Conservation (phyloP, 2,888 invertebrate species). For the Oxystoma pomonae region DNA sequence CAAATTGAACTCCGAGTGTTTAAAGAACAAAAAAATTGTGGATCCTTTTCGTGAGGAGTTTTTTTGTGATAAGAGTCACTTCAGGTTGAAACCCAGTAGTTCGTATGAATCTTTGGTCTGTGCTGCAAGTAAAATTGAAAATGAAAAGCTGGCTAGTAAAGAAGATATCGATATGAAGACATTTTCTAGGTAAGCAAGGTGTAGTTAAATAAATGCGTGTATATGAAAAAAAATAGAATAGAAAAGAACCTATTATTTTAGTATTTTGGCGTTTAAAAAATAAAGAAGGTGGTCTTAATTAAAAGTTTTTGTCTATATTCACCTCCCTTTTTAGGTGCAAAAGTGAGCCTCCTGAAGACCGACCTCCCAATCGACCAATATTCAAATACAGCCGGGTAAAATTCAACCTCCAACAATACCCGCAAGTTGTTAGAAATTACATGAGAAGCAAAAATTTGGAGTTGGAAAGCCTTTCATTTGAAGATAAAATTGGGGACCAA, state of each 20-base stretch:
- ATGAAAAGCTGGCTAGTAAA: not conserved
- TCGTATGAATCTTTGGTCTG: slow-evolving; percentile 32
- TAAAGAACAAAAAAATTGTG: slow-evolving; percentile 5
- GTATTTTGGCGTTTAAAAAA: too few species aligned
- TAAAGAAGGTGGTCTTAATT: too few species aligned
- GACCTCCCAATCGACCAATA: slow-evolving; percentile 28
- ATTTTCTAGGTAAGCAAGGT: not conserved
- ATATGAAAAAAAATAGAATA: too few species aligned
- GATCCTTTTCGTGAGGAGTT: not conserved
- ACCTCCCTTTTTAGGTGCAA: slow-evolving; percentile 36
- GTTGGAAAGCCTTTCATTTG: slow-evolving; percentile 56
- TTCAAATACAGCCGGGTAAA: slow-evolving; percentile 68
- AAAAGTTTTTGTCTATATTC: too few species aligned
- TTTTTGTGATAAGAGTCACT: not conserved
- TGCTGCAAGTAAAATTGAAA: not conserved
- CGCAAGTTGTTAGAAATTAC: slow-evolving; percentile 69
- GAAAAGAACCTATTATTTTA: too few species aligned
- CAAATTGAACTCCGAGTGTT: slow-evolving; percentile 8
- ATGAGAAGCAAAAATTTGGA: slow-evolving; percentile 72
- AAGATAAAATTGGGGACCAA: slow-evolving; percentile 46
- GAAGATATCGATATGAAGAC: not conserved
- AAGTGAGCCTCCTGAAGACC: slow-evolving; percentile 40
- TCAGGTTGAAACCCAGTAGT: slow-evolving; percentile 24
- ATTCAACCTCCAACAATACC: slow-evolving; percentile 70
- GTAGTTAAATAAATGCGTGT: too few species aligned